Evolutionary conservation across 2,888 invertebrate genomes (phyloP).

Genomic region (Acanthosepion esculentum): DNA sequence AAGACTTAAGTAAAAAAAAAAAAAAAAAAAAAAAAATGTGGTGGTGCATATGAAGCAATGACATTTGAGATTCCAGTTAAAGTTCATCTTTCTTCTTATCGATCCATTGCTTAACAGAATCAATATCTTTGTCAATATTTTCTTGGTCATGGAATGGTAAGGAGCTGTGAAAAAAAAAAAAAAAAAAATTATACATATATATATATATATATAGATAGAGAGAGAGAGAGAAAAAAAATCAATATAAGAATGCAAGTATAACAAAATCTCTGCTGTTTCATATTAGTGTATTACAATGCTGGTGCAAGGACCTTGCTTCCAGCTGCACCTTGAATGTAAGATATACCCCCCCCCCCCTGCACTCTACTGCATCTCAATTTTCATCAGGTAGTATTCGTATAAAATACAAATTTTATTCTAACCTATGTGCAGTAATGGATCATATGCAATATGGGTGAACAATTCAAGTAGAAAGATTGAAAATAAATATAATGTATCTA

Average conservation of each 20-base stretch:
- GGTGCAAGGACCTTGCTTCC: not conserved
- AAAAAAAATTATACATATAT: not conserved
- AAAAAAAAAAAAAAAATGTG: not conserved
- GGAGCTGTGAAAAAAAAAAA: slow-evolving; percentile 59
- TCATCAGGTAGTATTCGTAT: not conserved
- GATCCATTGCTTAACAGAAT: slow-evolving; percentile 66
- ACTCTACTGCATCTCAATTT: not conserved
- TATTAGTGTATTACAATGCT: not conserved
- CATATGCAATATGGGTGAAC: no score
- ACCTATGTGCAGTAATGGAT: no score
- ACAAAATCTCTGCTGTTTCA: not conserved
- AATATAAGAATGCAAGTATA: not conserved
- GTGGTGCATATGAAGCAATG: not conserved
- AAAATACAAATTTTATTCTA: no score
- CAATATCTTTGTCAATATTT: slow-evolving; percentile 66
- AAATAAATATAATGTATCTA: no score
- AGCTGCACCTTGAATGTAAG: not conserved
- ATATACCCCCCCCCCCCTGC: not conserved
- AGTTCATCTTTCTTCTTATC: slow-evolving; percentile 68
- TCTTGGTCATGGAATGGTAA: slow-evolving; percentile 63
- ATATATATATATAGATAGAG: not conserved
- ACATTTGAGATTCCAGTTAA: slow-evolving; percentile 52
- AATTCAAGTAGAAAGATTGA: no score
- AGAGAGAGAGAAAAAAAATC: no score
- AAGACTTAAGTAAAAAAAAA: not conserved